Percentiles rank a stretch among this genome's conserved stretches.
phyloP scores from a whole-genome alignment of 2,797 vertebrate genomes.

The Buceros bicornis region DNA sequence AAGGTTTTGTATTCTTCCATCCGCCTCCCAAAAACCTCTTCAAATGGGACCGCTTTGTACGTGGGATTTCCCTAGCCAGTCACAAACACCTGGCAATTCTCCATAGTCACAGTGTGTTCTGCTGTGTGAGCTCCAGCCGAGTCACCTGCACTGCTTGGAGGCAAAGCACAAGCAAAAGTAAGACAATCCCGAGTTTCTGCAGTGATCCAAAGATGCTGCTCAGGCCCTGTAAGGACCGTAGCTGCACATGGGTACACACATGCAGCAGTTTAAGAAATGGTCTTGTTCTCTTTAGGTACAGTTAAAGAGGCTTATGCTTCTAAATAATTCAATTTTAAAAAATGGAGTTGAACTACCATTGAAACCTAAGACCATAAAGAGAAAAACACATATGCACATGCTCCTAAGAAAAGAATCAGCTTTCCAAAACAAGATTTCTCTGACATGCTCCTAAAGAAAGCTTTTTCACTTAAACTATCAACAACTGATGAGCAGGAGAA shows the following conservation, averaged over 20 bases:
- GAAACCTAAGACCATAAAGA: slow-evolving; percentile 36
- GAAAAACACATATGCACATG: slow-evolving; percentile 29
- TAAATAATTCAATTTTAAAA: background rate
- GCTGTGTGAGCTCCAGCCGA: background rate
- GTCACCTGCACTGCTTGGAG: background rate
- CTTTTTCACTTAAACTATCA: background rate
- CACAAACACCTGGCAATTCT: background rate
- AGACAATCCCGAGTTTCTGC: background rate
- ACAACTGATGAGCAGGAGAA: background rate
- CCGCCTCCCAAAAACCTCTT: background rate
- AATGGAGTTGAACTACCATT: background rate
- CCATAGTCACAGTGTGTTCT: background rate
- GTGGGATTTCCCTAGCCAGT: background rate
- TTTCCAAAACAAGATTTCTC: slow-evolving; percentile 21
- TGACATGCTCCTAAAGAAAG: background rate
- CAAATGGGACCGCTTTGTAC: background rate
- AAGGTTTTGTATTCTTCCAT: background rate
- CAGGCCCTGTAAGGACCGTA: background rate
- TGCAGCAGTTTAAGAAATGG: background rate
- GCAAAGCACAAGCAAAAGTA: background rate
- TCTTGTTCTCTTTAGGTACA: background rate
- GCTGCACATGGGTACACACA: background rate
- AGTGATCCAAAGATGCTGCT: background rate
- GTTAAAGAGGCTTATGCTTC: background rate
- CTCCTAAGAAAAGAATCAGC: slow-evolving; percentile 20